phyloP scores from a whole-genome alignment of 2,797 vertebrate species.

The Emydoidea blandingii region DNA sequence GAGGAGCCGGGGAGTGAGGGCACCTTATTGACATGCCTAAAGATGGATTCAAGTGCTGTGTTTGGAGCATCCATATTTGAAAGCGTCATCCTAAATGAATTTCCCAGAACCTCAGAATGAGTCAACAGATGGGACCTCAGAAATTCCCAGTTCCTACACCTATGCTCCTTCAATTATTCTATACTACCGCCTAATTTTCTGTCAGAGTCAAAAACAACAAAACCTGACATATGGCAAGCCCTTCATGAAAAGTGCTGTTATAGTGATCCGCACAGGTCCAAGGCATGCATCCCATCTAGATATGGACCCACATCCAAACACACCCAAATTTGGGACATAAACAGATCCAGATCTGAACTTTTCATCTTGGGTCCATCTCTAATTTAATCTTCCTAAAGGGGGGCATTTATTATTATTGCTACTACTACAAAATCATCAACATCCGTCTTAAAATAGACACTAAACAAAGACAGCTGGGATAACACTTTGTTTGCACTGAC shows the following conservation, averaged over 20 bases:
- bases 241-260: not conserved
- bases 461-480: not conserved
- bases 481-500: not conserved
- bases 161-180: not conserved
- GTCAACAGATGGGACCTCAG: not conserved
- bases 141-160: not conserved
- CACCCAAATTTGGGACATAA: not conserved
- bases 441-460: not conserved
- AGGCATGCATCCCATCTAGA: accelerated
- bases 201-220: not conserved
- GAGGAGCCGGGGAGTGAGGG: not conserved
- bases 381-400: not conserved
- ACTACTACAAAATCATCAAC: not conserved
- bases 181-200: not conserved
- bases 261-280: not conserved
- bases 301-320: not conserved
- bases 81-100: not conserved
- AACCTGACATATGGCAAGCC: accelerated
- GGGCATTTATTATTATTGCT: not conserved
- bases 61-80: not conserved
- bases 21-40: not conserved
- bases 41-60: not conserved
- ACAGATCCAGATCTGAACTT: not conserved
- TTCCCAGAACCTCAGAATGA: not conserved
- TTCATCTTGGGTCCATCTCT: not conserved